A percentile compares a stretch with the other conserved stretches of the same genome.
phyloP scores from a whole-genome alignment of 2,113 vertebrate genomes.

The Rissa tridactyla region DNA sequence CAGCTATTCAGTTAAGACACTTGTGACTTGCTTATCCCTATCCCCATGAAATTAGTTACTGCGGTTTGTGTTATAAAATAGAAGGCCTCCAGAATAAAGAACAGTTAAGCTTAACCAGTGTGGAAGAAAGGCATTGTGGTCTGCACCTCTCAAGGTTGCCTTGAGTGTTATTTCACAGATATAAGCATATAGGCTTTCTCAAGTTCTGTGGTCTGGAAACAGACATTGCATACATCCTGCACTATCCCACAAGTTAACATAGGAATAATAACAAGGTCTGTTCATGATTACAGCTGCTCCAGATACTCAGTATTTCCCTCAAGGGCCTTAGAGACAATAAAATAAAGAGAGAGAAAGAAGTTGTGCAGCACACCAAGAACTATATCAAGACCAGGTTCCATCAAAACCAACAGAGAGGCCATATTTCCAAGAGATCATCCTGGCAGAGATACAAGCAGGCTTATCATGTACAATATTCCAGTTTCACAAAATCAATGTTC shows the following conservation, averaged over 20 bases:
- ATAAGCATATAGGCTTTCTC: neutral
- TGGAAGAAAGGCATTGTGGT: constrained; percentile 1
- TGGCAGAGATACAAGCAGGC: neutral
- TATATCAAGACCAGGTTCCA: constrained; percentile 18
- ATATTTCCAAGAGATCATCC: neutral
- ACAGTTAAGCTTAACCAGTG: neutral
- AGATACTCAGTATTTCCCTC: neutral
- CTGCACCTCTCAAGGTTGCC: neutral
- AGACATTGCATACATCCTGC: neutral
- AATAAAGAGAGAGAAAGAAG: neutral
- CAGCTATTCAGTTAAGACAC: neutral
- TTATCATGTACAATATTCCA: neutral
- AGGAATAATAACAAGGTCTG: constrained; percentile 6
- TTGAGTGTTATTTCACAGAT: constrained; percentile 7
- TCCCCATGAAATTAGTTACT: neutral
- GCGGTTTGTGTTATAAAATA: neutral
- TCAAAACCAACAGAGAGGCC: neutral
- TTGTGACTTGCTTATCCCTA: neutral
- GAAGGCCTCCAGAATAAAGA: constrained; percentile 15
- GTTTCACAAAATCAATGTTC: neutral
- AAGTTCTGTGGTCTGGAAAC: constrained; percentile 27
- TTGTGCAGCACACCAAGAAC: neutral
- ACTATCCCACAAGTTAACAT: neutral
- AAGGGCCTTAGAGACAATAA: neutral
- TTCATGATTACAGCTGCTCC: constrained; percentile 33